These are phyloP conservation scores for Nasonia longicornis DNA, from an alignment of 1,140 invertebrate species.

Conservation along the genomic window DNA sequence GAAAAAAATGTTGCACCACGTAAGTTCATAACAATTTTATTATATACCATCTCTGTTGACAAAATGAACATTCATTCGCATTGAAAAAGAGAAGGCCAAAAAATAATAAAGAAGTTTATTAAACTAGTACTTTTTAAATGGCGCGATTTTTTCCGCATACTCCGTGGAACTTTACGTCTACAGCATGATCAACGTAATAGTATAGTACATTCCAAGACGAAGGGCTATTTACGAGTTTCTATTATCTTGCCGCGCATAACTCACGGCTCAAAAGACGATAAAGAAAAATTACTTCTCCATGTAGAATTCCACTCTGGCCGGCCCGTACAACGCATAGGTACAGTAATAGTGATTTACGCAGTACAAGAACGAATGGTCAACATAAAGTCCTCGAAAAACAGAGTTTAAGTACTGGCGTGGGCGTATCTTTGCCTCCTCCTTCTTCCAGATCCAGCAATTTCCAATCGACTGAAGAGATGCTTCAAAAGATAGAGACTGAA, in stretches of 20 bases:
- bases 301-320: neutral
- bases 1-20: neutral
- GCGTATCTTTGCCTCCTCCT: neutral
- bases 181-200: neutral
- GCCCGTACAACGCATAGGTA: neutral
- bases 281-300: neutral
- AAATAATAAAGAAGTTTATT: neutral
- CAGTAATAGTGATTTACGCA: neutral
- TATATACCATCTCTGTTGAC: conserved; percentile 20
- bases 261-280: neutral
- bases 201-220: conserved; percentile 46
- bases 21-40: conserved; percentile 40
- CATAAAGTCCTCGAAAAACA: neutral
- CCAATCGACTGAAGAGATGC: neutral
- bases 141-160: too few relatives aligned
- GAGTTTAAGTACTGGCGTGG: neutral
- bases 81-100: neutral
- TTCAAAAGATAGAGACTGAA: neutral
- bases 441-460: neutral
- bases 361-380: neutral
- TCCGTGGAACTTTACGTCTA: neutral
- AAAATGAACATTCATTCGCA: neutral
- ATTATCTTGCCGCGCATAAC: neutral
- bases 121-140: neutral
- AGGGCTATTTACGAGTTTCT: neutral